A percentile compares a stretch with the other conserved stretches of the same genome.
Conservation (phyloP, 2,113 vertebrate genomes). For the Cyprinodon tularosa region DNA sequence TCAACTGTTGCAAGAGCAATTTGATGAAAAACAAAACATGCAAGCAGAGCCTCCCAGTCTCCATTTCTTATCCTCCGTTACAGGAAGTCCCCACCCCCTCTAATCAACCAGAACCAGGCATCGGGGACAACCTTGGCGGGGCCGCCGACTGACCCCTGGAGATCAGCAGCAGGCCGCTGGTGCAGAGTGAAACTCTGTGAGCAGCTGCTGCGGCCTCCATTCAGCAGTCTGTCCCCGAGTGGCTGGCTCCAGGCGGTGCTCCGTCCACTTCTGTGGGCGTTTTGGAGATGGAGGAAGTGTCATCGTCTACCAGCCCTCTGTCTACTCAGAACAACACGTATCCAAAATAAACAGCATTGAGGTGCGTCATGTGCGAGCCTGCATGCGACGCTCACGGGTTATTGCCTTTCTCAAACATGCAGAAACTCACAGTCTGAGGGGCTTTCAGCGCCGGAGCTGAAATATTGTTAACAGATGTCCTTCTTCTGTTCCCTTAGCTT, state of each 20-base stretch:
- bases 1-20: background rate
- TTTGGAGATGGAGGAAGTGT: slow-evolving; percentile 43
- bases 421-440: slow-evolving; percentile 4
- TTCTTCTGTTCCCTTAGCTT: background rate
- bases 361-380: slow-evolving; percentile 30
- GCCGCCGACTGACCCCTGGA: slow-evolving; percentile 59
- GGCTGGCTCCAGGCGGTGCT: slow-evolving; percentile 59
- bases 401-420: slow-evolving; percentile 11
- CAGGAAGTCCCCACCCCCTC: slow-evolving; percentile 64
- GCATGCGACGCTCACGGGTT: slow-evolving; percentile 19
- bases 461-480: background rate
- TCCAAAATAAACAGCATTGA: slow-evolving; percentile 53
- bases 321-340: slow-evolving; percentile 46
- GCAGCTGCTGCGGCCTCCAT: slow-evolving; percentile 60
- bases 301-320: slow-evolving; percentile 38
- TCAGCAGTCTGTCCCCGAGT: slow-evolving; percentile 35
- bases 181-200: slow-evolving; percentile 69
- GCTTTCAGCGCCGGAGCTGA: background rate
- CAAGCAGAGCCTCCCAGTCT: slow-evolving; percentile 20
- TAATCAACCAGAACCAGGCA: slow-evolving; percentile 53
- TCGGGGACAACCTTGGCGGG: slow-evolving; percentile 60
- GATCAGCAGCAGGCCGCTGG: slow-evolving; percentile 63
- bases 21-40: background rate
- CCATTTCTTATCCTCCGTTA: slow-evolving; percentile 41
- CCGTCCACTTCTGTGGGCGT: slow-evolving; percentile 40